These are phyloP conservation scores for Oceanodroma tethys DNA, from an alignment of 2,113 vertebrate genomes.

Conservation along the genomic window DNA sequence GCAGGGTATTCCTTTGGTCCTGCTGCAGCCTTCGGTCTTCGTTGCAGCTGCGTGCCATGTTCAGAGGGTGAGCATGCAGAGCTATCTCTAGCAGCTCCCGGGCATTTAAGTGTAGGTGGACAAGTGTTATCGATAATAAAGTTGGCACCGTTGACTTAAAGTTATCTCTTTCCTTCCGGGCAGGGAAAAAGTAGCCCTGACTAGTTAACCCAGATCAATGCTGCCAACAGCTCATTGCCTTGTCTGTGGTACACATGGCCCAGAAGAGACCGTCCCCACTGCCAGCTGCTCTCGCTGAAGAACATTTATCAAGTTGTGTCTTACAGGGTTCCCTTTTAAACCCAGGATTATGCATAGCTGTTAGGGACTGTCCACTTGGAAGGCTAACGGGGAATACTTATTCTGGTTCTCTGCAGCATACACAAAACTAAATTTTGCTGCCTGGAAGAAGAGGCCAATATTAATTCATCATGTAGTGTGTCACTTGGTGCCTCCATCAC, in stretches of 20 bases:
- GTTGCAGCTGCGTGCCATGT: fast-evolving
- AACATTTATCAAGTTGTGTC: not conserved
- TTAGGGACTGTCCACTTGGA: not conserved
- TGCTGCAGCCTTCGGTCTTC: not conserved
- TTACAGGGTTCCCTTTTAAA: not conserved
- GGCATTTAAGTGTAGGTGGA: not conserved
- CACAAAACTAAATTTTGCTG: not conserved
- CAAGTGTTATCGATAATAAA: not conserved
- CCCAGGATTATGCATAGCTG: not conserved
- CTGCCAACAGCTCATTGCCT: not conserved
- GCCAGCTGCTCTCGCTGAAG: not conserved
- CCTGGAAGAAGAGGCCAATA: not conserved
- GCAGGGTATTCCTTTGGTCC: not conserved
- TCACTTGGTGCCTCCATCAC: not conserved
- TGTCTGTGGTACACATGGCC: fast-evolving
- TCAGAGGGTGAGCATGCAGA: not conserved
- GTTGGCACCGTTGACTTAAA: not conserved
- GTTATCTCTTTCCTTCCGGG: fast-evolving
- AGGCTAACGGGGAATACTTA: not conserved
- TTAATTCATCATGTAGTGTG: not conserved
- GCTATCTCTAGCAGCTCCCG: not conserved
- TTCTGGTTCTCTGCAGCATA: not conserved
- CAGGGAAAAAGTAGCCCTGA: not conserved
- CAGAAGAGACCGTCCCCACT: not conserved
- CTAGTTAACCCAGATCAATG: not conserved